Base-by-base conservation (phyloP, 2,888 invertebrate genomes). In the Drosophila falleni region DNA sequence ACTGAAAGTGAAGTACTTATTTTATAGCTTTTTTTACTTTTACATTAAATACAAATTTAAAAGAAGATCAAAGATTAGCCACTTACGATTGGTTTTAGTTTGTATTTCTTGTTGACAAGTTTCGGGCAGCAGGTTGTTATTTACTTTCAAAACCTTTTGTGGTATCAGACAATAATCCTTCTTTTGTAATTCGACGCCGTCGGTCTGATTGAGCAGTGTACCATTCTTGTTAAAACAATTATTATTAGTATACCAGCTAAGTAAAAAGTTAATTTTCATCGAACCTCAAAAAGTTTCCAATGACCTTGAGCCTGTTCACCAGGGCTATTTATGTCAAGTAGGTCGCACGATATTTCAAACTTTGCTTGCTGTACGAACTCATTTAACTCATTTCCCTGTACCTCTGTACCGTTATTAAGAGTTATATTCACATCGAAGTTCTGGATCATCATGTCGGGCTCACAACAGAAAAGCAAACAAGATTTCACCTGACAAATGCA, bases 1-100 rank as follows among this genome's bases (percentile, higher is more conserved):
- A 95, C 96, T 95, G 92, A 5, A 93, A 92, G 16, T 5, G 9
- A 5, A 54, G 8, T 10, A 29, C 26, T 26, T 3, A 31, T 16
- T 19, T 42, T 13, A n/a, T 23, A 23, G 29, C 6, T 29, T 29
- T 6, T 8, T 23, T 1, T 16, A 8, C n/a, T 3, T 33, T 1
- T 33, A 33, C 3, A 33, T 33, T 33, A 4, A 11, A 5, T 11
- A 11, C 8, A 35, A 11, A 33, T 11, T 29, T 39, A 13, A 29
- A 41, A 16, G 0, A 55, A 10, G 8, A 3, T 39, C 10, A 0
- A 9, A 19, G 9, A 15, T 37, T n/a, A 55, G n/a, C 16, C 8
- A 6, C 44, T 26, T 39, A 70, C 54, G 23, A 15, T n/a, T 15
- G 5, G 9, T 26, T 16, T 15, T 8, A 9, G 10, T 35, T 39